phyloP scores from a whole-genome alignment of 2,797 vertebrate species.

The Chrysocyon brachyurus region DNA sequence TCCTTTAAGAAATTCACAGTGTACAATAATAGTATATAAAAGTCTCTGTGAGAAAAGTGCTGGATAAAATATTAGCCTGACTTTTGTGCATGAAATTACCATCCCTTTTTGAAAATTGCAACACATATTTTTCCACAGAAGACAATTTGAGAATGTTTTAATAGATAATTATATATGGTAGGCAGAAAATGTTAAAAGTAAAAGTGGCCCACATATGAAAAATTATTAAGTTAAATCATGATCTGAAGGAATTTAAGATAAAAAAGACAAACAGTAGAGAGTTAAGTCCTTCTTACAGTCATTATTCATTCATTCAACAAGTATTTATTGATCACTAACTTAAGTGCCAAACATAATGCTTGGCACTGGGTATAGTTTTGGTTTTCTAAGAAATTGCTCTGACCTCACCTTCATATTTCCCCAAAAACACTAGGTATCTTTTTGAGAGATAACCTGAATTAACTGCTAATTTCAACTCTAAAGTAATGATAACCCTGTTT shows the following conservation, averaged over 20 bases:
- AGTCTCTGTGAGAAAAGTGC: neutral
- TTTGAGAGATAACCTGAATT: constrained; percentile 16
- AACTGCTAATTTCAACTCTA: neutral
- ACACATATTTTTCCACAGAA: neutral
- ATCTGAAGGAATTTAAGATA: constrained; percentile 34
- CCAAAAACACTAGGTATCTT: neutral
- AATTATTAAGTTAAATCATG: neutral
- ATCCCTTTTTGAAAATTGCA: constrained; percentile 33
- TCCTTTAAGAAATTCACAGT: neutral
- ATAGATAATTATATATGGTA: constrained; percentile 30
- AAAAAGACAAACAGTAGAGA: neutral
- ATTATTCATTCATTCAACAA: neutral
- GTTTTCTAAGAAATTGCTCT: neutral
- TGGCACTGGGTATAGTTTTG: neutral
- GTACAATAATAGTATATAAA: neutral
- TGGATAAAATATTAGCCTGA: neutral
- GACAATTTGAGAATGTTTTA: constrained; percentile 26
- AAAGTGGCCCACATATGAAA: constrained; percentile 31
- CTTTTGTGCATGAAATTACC: constrained; percentile 21
- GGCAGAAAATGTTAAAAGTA: constrained; percentile 21
- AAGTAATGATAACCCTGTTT: neutral
- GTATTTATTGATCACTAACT: neutral
- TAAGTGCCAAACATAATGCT: neutral
- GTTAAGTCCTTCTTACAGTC: neutral
- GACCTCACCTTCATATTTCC: neutral